phyloP scores from a whole-genome alignment of 1,140 invertebrate species.

The Cotesia typhae region DNA sequence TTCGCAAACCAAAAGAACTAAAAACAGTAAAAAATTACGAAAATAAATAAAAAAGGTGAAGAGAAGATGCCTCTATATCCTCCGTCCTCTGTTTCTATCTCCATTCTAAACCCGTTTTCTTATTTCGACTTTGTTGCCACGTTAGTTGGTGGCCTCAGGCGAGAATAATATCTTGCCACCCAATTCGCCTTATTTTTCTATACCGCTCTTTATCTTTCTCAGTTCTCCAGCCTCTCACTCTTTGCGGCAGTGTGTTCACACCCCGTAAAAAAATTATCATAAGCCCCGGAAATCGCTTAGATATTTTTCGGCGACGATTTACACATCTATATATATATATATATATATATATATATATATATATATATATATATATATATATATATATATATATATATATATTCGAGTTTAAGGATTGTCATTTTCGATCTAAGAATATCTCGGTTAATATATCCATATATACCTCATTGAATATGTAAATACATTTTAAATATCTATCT shows the following conservation, averaged over 20 bases:
- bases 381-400: no score
- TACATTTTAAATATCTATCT: neutral
- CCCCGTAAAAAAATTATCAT: slow-evolving; percentile 8
- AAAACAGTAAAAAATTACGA: no score
- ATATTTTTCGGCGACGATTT: slow-evolving; percentile 15
- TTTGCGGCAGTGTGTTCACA: neutral
- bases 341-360: no score
- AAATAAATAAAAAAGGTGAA: slow-evolving; percentile 18
- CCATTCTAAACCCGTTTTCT: slow-evolving; percentile 24
- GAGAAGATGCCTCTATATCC: slow-evolving; percentile 11
- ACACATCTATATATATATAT: neutral
- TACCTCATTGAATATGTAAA: slow-evolving; percentile 2
- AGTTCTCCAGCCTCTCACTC: neutral
- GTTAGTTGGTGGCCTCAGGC: slow-evolving; percentile 29
- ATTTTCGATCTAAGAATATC: no score
- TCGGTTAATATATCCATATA: neutral
- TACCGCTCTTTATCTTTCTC: neutral
- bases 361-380: neutral
- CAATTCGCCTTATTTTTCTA: slow-evolving; percentile 15
- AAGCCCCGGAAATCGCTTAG: slow-evolving; percentile 17
- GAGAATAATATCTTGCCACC: slow-evolving; percentile 33
- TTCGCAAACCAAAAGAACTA: no score
- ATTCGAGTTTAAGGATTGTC: no score
- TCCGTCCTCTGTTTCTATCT: no score
- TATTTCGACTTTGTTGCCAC: slow-evolving; percentile 35